phyloP scores from a whole-genome alignment of 2,797 vertebrate species.

The Hippopotamyrus pictus region DNA sequence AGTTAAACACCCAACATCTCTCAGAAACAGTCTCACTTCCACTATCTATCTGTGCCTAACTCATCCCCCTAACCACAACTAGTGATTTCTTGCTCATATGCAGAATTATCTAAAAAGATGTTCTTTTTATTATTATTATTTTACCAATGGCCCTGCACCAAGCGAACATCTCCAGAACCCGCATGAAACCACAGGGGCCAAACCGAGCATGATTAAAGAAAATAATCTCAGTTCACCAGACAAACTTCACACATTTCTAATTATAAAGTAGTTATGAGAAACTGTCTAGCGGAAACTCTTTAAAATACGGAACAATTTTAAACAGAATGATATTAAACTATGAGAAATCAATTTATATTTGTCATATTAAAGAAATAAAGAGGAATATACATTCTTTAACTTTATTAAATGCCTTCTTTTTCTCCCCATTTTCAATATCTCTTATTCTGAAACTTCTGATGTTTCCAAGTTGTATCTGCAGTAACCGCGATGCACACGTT shows the following conservation, averaged over 20 bases:
- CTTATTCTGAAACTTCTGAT: background rate
- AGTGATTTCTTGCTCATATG: background rate
- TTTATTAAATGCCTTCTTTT: background rate
- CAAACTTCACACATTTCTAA: background rate
- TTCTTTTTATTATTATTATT: background rate
- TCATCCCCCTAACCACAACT: background rate
- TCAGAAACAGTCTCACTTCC: background rate
- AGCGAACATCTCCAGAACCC: background rate
- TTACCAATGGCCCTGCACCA: background rate
- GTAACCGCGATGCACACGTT: background rate
- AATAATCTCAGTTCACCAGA: background rate
- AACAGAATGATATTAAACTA: background rate
- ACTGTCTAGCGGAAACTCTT: background rate
- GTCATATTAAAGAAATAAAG: background rate
- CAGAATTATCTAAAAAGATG: background rate
- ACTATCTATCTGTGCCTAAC: background rate
- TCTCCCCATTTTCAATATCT: background rate
- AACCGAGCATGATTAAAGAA: background rate
- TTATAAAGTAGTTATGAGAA: background rate
- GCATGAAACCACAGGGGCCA: background rate
- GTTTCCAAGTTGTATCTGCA: background rate
- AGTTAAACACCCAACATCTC: constrained; percentile 39
- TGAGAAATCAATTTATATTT: background rate
- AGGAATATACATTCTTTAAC: background rate
- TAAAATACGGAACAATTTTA: background rate